Base-by-base conservation (phyloP, 1,140 invertebrate species). In the Triops longicaudatus region DNA sequence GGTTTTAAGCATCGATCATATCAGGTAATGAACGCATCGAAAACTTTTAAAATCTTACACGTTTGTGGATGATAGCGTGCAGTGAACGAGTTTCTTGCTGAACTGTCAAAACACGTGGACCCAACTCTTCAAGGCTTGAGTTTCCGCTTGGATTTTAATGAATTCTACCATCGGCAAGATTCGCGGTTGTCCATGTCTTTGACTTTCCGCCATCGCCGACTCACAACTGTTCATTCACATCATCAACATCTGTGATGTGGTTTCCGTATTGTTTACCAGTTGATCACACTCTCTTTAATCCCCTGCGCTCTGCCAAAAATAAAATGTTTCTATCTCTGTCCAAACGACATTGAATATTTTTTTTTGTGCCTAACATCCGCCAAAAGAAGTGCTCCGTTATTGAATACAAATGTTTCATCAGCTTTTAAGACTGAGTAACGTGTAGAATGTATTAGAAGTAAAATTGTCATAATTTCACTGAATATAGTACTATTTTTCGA, bases 101-200 rank as follows among this genome's bases (percentile, higher is more conserved):
- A 91, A 86, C 85, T 95, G 26, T 90, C 91, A 2, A 87, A 88
- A 10, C 91, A 92, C 77, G 85, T 88, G 78, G 91, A 94, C 81
- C 88, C 91, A 42, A 93, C 92, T 80, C 85, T 98, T 7, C 92
- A 95, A 82, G 90, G 94, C 74, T 88, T 98, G 28, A 94, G 94
- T 78, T 94, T 94, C 80, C 88, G 95, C 31, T 86, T 98, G 28
- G 95, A 97, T 84, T 96, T 95, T 82, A 96, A 95, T 83, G 93
- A 94, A 81, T 93, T 93, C 83, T 96, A 95, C 83, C 93, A 94
- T 81, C 89, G 89, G 71, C 89, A 89, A 73, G 91, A 94, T 82
- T 88, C 88, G 73, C 87, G 91, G 77, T 85, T 95, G 0, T 89
- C 89, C 73, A 90, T 90, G 44, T 91, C 92, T 0, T 84, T 94